Percentiles rank a stretch among this genome's conserved stretches.
phyloP scores from a whole-genome alignment of 1,140 invertebrate species.

The Scaptomyza pallida region DNA sequence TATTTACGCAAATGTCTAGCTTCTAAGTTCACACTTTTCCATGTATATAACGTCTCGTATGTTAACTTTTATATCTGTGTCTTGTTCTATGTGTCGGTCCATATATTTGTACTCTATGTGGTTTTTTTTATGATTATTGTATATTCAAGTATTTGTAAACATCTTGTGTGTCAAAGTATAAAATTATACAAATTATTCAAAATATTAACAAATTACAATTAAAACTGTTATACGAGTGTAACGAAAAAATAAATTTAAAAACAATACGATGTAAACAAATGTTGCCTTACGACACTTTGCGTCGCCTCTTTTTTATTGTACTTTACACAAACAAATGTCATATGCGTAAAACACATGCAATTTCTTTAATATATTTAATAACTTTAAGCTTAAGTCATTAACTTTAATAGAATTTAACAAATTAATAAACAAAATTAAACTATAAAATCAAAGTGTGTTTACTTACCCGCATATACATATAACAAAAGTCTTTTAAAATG shows the following conservation, averaged over 20 bases:
- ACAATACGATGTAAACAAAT: conserved; percentile 24
- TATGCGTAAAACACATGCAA: conserved; percentile 32
- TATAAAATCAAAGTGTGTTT: background rate
- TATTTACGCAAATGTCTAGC: conserved; percentile 31
- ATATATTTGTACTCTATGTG: conserved; percentile 30
- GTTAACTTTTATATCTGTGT: conserved; percentile 20
- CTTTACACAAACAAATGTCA: conserved; percentile 17
- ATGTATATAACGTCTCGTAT: conserved; percentile 64
- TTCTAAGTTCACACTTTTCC: conserved; percentile 24
- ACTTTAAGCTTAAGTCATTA: conserved; percentile 73
- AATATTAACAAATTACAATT: conserved; percentile 17
- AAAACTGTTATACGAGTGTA: background rate
- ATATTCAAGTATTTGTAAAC: conserved; percentile 32
- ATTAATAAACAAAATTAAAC: conserved; percentile 48
- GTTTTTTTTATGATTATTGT: conserved; percentile 16
- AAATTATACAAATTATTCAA: conserved; percentile 32
- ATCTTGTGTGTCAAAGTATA: conserved; percentile 35
- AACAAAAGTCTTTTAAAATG: too few species aligned
- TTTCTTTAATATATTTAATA: conserved; percentile 52
- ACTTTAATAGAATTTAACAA: conserved; percentile 71
- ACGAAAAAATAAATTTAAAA: conserved; percentile 17
- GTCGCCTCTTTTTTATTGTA: conserved; percentile 25
- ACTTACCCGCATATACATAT: too few species aligned
- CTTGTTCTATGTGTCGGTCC: conserved; percentile 41
- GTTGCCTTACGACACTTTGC: conserved; percentile 28